Evolutionary conservation across 2,888 invertebrate genomes (phyloP), one percentile per base, ranked within the genome.

Genomic region (Miltochrista miniata): DNA sequence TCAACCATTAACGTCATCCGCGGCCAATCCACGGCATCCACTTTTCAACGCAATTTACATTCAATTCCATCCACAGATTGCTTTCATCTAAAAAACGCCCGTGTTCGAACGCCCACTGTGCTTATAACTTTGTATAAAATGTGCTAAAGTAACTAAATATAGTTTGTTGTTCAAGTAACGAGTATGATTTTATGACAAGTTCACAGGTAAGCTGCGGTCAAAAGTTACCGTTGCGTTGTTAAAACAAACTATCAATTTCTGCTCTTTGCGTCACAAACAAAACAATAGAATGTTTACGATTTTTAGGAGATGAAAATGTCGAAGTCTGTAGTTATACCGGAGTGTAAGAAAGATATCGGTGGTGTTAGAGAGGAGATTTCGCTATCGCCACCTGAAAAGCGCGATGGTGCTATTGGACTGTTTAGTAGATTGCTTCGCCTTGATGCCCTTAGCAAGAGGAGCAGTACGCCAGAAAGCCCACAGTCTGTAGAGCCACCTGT

Each of bases 221-320:
- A 43, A 54, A 13, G 15, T 13, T 39, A 53, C 45, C 48, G 56
- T 68, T 76, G 47, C 48, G 56, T 68, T 76, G 71, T 81, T 80
- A 83, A 87, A 90, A 86, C 87, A 88, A 85, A 85, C 79, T 80
- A 62, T 42, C 61, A 59, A 56, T n/a, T n/a, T n/a, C 63, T 72
- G 59, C 59, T 62, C 72, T 79, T 72, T 88, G 86, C 88, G 88
- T 90, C 89, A 88, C 80, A 86, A 86, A 84, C 87, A 89, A 85
- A 86, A 85, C 80, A 83, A 60, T 72, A 77, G 81, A 79, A 81
- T 89, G 85, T 88, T 87, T 87, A 86, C 78, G 68, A 80, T 83
- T 87, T 86, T 76, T 72, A 73, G 70, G 64, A 75, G 72, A 71
- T 76, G 72, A 74, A 53, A 61, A 91, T 91, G 91, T 90, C 91